Evolutionary conservation across 2,797 vertebrate genomes (phyloP).

Genomic region (Erpetoichthys calabaricus): DNA sequence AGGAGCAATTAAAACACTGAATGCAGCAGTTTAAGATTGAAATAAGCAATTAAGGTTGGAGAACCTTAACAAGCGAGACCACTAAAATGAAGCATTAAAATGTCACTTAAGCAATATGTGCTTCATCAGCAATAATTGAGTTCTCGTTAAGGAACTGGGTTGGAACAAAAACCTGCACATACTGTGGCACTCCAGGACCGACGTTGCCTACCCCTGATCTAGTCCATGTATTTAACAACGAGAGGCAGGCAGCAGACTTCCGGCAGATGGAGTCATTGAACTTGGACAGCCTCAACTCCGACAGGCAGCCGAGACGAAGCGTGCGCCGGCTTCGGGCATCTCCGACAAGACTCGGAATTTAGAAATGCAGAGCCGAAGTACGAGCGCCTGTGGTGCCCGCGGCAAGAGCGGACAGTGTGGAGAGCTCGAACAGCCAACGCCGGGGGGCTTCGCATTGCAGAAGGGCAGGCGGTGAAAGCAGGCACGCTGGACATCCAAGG

Average conservation of each 20-base stretch:
- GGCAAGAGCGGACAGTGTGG: slow-evolving; percentile 9
- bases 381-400: slow-evolving; percentile 7
- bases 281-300: slow-evolving; percentile 9
- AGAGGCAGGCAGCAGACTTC: neutral
- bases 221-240: no score
- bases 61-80: no score
- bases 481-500: neutral
- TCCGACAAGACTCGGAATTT: slow-evolving; percentile 16
- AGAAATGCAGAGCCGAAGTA: slow-evolving; percentile 18
- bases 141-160: no score
- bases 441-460: neutral
- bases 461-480: slow-evolving; percentile 1
- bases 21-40: no score
- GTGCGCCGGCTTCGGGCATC: slow-evolving; percentile 14
- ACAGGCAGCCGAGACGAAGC: slow-evolving; percentile 11
- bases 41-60: no score
- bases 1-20: no score
- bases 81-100: no score
- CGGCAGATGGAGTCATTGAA: slow-evolving; percentile 15
- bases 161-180: no score
- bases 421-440: slow-evolving; percentile 14
- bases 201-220: no score
- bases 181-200: no score
- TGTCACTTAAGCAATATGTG: no score
- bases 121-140: no score